Conservation (phyloP, 2,888 invertebrate species). For the Drosophila greeni region DNA sequence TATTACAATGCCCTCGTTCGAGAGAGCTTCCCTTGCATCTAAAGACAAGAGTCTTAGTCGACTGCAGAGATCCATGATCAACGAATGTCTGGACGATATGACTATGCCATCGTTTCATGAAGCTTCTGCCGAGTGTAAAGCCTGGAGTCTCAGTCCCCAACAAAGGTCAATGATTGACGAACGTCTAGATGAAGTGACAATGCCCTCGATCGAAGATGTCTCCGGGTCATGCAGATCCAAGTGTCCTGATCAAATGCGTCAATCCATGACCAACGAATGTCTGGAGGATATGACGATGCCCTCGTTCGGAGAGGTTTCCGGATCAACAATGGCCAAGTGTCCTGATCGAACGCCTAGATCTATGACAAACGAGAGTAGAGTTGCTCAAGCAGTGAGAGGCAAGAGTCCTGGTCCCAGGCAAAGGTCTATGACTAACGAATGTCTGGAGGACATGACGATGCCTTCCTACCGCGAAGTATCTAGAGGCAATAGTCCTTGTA, state of each 20-base stretch:
- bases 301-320: constrained; percentile 6
- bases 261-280: constrained; percentile 7
- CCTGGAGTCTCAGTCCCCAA: background rate
- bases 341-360: background rate
- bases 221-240: background rate
- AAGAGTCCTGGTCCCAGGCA: background rate
- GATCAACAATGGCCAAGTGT: background rate
- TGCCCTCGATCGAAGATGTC: constrained; percentile 14
- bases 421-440: background rate
- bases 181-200: constrained; percentile 14
- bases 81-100: background rate
- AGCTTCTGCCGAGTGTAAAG: background rate
- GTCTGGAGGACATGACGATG: constrained; percentile 21
- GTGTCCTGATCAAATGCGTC: background rate
- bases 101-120: background rate
- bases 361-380: constrained; percentile 5
- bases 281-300: constrained; percentile 32
- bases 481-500: background rate
- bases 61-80: background rate
- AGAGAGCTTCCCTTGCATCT: background rate
- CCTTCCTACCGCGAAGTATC: constrained; percentile 6
- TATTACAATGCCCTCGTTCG: constrained; percentile 3
- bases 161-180: background rate
- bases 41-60: background rate
- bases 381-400: background rate